Evolutionary conservation across 2,113 vertebrate species (phyloP), one percentile per base, ranked within the genome.

Genomic region (Dunckerocampus dactyliophorus): DNA sequence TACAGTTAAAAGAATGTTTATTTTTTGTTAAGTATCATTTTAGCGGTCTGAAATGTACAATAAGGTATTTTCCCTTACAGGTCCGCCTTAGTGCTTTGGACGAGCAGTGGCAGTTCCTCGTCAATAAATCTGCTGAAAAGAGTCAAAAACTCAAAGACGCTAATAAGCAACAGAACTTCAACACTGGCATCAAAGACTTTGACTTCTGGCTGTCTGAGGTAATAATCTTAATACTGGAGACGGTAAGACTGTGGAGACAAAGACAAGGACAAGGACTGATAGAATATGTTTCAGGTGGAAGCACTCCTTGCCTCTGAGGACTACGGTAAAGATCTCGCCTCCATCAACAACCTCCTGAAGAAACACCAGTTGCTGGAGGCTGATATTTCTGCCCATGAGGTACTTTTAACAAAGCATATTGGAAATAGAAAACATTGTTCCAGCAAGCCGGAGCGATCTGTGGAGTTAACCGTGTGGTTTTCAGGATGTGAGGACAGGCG

Each of bases 161-260:
- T 62, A 99, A 99, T 87, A 98, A 95, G 65, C 96, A 99, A 77
- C 96, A 99, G 89, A 99, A 99, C 77, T 99, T 99, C 71, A 99
- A 99, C 87, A 99, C 96, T 0, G 97, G 97, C 21, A 99, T 99
- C 88, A 99, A 99, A 65, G 97, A 99, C 91, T 99, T 99, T n/a
- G 96, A 99, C 83, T 99, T 99, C 86, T 99, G 97, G 97, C 92
- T 99, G 14, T 96, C 96, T 4, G 97, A 99, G 94, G 97, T 99
- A 85, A 81, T 4, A 2, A 8, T 17, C 7, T 19, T 11, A 0
- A 0, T 1, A 1, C 11, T 1, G 62, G 42, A 15, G 10, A 16
- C 37, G 34, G 12, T 20, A 49, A 6, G 21, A 2, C 1, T 8
- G 46, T 48, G 10, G 2, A 6, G 14, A 15, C 8, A n/a, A 5